Evolutionary conservation across 2,888 invertebrate species (phyloP).

Genomic region (Villa cingulata): DNA sequence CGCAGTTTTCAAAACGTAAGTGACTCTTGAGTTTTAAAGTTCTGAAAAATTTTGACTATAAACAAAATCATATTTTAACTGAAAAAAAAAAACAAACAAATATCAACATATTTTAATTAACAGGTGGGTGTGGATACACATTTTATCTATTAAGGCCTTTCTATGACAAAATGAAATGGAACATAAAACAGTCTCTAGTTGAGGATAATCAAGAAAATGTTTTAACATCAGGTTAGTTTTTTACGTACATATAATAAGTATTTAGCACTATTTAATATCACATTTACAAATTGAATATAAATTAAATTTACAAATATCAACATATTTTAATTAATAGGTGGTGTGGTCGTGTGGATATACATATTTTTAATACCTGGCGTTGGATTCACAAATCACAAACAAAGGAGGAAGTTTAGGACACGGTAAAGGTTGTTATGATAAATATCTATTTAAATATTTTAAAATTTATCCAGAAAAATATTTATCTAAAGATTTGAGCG

Average conservation of each 20-base stretch:
- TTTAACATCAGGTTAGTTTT: constrained; percentile 49
- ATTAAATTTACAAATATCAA: too few species aligned
- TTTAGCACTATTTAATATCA: too few species aligned
- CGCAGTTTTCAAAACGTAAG: too few species aligned
- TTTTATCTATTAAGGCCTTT: too few species aligned
- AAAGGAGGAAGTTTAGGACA: constrained; percentile 65
- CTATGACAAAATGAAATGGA: constrained; percentile 77
- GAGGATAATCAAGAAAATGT: constrained; percentile 60
- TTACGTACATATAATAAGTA: too few species aligned
- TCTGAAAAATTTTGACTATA: too few species aligned
- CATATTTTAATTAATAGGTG: constrained; percentile 43
- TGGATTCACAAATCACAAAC: constrained; percentile 69
- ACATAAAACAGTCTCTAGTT: constrained; percentile 74
- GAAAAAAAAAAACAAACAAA: too few species aligned
- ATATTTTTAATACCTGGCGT: constrained; percentile 85
- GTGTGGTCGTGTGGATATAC: too few species aligned
- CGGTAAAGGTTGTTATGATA: constrained; percentile 92
- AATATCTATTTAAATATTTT: constrained; percentile 44
- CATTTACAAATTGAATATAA: background rate
- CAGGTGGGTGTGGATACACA: too few species aligned
- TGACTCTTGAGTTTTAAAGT: too few species aligned
- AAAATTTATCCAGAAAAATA: constrained; percentile 25
- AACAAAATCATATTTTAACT: too few species aligned
- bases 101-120: too few species aligned
- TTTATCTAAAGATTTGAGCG: constrained; percentile 13